Conservation (phyloP, 2,113 vertebrate species). For the Lepus europaeus region DNA sequence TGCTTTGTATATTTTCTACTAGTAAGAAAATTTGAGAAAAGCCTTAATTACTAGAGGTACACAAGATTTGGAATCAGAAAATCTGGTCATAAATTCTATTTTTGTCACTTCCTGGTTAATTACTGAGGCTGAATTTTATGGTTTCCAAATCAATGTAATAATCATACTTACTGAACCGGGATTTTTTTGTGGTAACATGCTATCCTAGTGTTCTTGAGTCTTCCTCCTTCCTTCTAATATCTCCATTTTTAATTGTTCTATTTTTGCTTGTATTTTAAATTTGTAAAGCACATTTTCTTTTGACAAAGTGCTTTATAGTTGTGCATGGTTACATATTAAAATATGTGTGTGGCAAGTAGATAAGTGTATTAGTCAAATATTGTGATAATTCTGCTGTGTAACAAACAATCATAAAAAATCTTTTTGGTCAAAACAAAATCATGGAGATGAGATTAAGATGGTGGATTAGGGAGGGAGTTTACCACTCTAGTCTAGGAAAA, state of each 20-base stretch:
- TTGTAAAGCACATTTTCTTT: background rate
- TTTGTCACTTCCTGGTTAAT: constrained; percentile 6
- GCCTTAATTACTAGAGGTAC: background rate
- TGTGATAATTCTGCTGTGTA: background rate
- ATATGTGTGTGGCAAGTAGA: background rate
- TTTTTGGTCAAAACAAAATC: background rate
- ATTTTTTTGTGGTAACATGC: background rate
- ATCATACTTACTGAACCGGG: background rate
- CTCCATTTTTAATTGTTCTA: background rate
- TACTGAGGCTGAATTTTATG: background rate
- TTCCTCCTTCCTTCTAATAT: background rate
- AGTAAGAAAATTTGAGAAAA: background rate
- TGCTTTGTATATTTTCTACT: background rate
- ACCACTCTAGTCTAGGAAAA: too few species aligned
- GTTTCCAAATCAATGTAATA: background rate
- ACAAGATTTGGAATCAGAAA: constrained; percentile 25
- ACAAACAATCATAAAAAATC: background rate
- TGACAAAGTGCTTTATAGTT: background rate
- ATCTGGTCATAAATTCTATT: background rate
- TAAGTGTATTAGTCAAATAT: background rate
- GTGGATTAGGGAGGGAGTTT: too few species aligned
- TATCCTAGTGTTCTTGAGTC: background rate
- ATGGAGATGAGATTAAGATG: background rate
- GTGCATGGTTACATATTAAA: background rate
- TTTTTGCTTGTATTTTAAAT: background rate